Evolutionary conservation across 2,797 vertebrate species (phyloP), one percentile per base, ranked within the genome.

Genomic region (Siniperca scherzeri): DNA sequence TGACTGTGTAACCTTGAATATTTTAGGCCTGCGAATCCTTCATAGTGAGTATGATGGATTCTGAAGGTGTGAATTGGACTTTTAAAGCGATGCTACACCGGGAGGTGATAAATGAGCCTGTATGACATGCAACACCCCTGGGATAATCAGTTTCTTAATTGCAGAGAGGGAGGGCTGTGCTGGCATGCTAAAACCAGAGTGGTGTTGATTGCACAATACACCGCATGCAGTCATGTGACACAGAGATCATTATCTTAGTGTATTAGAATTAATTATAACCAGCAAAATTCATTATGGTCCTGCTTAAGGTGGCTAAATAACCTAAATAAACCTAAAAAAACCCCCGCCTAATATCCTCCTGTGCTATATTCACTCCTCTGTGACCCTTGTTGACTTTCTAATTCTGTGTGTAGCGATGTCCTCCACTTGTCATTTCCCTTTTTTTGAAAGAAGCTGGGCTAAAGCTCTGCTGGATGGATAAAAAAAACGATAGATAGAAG

Each of bases 11-110:
- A 87, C 81, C 84, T 88, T 83, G 83, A 89, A 72, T 80, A 77
- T 78, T 86, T 82, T 52, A 57, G 70, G 67, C 69, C 53, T 36
- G 12, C 9, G 19, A 78, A 82, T 44, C 68, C 67, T 66, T 86
- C 62, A 36, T 22, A 7, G 56, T 81, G 85, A 89, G 62, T 3
- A 25, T 83, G 88, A 93, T 88, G 0, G 50, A 91, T 85, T 85
- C 77, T 80, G 87, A 90, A 87, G 84, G 81, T 91, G 88, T 87
- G 90, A 94, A 91, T 91, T 93, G 80, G 84, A 91, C 90, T 91
- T 89, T 83, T 64, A 83, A 84, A 90, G 85, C 7, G 50, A 82
- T 60, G 82, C 84, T 66, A 21, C 84, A 62, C 19, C 17, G 7
- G 59, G 60, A 87, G 78, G 88, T 88, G 86, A 89, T 78, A 87